Percentiles rank a stretch among this genome's conserved stretches.
phyloP scores from a whole-genome alignment of 2,113 vertebrate species.

The Actenoides hombroni region DNA sequence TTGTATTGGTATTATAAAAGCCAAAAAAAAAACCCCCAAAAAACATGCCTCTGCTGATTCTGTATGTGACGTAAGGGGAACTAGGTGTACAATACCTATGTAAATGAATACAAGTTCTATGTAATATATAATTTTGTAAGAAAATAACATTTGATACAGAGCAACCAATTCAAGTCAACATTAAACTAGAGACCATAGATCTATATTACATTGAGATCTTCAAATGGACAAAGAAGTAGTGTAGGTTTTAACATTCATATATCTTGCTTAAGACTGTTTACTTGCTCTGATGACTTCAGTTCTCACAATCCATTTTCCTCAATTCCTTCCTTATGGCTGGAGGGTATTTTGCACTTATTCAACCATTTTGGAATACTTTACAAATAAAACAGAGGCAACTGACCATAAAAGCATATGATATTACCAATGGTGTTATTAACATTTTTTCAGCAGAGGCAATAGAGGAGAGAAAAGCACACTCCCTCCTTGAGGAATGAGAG shows the following conservation, averaged over 20 bases:
- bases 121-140: background rate
- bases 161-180: background rate
- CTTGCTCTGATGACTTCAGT: slow-evolving; percentile 31
- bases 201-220: background rate
- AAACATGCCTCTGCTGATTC: background rate
- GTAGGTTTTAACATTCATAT: background rate
- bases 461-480: background rate
- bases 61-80: background rate
- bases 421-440: background rate
- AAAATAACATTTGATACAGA: background rate
- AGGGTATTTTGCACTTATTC: slow-evolving; percentile 16
- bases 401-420: background rate
- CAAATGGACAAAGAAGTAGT: background rate
- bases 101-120: too few relatives aligned
- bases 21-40: background rate
- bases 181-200: background rate
- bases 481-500: background rate
- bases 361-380: background rate
- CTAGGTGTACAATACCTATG: background rate
- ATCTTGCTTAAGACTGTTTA: slow-evolving; percentile 36
- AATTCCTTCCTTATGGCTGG: background rate
- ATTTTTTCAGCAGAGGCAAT: background rate
- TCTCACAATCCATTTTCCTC: slow-evolving; percentile 33
- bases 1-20: background rate
- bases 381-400: slow-evolving; percentile 29